A percentile compares a stretch with the other conserved stretches of the same genome.
These are phyloP conservation scores for Gila robusta DNA, from an alignment of 2,797 vertebrate genomes.

Conservation along the genomic window DNA sequence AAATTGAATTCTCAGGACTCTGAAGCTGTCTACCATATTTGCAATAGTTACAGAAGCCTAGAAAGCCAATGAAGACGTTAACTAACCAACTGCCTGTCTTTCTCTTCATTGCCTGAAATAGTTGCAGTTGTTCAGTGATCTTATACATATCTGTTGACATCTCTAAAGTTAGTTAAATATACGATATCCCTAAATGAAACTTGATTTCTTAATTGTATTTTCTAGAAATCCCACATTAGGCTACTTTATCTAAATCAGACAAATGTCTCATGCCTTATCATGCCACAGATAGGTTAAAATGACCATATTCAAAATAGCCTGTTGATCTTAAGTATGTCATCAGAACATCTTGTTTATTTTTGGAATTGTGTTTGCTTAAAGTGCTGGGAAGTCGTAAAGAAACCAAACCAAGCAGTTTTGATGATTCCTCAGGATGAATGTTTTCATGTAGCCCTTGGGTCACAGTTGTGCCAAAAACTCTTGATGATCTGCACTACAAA, in stretches of 20 bases:
- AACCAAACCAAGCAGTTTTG: slow-evolving; percentile 64
- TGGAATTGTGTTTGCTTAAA: slow-evolving; percentile 49
- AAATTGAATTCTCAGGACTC: slow-evolving; percentile 50
- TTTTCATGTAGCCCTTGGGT: slow-evolving; percentile 70
- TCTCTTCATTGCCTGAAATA: background rate
- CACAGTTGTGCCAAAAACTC: slow-evolving; percentile 79
- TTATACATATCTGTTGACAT: slow-evolving; percentile 28
- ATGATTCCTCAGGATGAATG: slow-evolving; percentile 76
- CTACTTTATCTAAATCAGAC: background rate
- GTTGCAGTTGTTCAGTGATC: background rate
- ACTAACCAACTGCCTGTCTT: background rate
- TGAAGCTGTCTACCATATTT: slow-evolving; percentile 29
- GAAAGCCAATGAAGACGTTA: background rate
- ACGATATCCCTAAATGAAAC: background rate
- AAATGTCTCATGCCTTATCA: background rate
- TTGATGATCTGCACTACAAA: slow-evolving; percentile 63
- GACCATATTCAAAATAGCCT: slow-evolving; percentile 16
- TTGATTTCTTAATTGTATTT: background rate
- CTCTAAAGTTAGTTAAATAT: background rate
- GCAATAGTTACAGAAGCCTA: slow-evolving; percentile 11
- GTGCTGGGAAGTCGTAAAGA: slow-evolving; percentile 52
- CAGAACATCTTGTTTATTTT: slow-evolving; percentile 45
- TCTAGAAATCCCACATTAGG: background rate
- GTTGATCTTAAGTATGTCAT: slow-evolving; percentile 51
- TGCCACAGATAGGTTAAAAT: slow-evolving; percentile 17